Evolutionary conservation across 2,113 vertebrate genomes (phyloP).

Genomic region (Poeciliopsis turrubarensis): DNA sequence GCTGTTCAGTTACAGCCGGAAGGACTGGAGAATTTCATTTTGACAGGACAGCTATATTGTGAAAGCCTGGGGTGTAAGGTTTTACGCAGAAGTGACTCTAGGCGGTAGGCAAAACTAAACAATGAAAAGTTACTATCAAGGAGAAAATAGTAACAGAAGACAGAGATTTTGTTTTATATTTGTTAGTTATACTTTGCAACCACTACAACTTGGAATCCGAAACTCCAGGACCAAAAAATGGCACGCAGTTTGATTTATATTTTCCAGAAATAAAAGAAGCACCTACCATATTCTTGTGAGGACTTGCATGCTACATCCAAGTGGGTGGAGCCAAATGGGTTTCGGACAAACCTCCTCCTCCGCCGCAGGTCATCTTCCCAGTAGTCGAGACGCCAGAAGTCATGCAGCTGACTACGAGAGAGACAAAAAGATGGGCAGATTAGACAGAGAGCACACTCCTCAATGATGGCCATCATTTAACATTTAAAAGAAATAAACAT

Average conservation of each 20-base stretch:
- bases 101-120: slow-evolving; percentile 37
- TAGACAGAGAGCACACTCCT: slow-evolving; percentile 37
- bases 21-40: slow-evolving; percentile 47
- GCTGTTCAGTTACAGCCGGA: slow-evolving; percentile 43
- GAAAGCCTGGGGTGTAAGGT: slow-evolving; percentile 68
- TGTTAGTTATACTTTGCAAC: slow-evolving; percentile 20
- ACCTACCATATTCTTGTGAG: slow-evolving; percentile 93
- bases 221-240: neutral
- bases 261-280: slow-evolving; percentile 1
- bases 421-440: slow-evolving; percentile 41
- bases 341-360: slow-evolving; percentile 93
- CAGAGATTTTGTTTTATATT: slow-evolving; percentile 49
- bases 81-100: slow-evolving; percentile 58
- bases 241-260: neutral
- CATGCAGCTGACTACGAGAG: slow-evolving; percentile 86
- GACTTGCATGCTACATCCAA: slow-evolving; percentile 88
- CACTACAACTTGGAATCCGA: slow-evolving; percentile 34
- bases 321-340: slow-evolving; percentile 95
- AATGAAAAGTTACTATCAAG: slow-evolving; percentile 49
- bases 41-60: slow-evolving; percentile 54
- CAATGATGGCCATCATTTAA: slow-evolving; percentile 15
- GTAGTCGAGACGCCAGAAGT: slow-evolving; percentile 99
- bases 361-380: slow-evolving; percentile 98
- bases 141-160: slow-evolving; percentile 47
- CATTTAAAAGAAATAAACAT: slow-evolving; percentile 36